phyloP scores from a whole-genome alignment of 1,140 invertebrate species.

The Dolichoris vasculosae region DNA sequence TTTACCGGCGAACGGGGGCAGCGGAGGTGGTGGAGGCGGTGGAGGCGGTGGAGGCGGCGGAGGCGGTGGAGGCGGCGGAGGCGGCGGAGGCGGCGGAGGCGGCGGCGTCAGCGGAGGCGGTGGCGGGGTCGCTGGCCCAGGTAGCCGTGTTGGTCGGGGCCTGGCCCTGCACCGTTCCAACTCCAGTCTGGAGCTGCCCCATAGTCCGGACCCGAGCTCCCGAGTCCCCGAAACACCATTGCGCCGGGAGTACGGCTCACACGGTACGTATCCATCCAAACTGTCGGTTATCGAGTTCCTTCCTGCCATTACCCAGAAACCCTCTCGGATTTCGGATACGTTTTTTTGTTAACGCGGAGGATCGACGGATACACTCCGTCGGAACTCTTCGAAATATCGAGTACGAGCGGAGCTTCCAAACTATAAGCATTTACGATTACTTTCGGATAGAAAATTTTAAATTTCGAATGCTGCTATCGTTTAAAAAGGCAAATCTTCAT shows the following conservation, averaged over 20 bases:
- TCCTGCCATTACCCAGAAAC: too few species aligned
- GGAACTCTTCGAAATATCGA: too few species aligned
- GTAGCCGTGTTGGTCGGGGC: slow-evolving; percentile 67
- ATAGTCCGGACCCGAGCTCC: slow-evolving; percentile 71
- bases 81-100: slow-evolving; percentile 63
- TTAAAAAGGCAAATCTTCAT: not conserved
- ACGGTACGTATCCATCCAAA: slow-evolving; percentile 62
- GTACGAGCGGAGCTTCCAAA: too few species aligned
- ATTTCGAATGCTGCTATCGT: not conserved
- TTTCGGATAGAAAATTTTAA: not conserved
- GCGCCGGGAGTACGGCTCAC: slow-evolving; percentile 73
- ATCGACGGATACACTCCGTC: not conserved
- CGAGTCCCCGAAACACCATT: slow-evolving; percentile 70
- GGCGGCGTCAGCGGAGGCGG: slow-evolving; percentile 60
- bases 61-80: slow-evolving; percentile 62
- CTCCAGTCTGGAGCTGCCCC: slow-evolving; percentile 81
- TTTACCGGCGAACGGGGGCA: slow-evolving; percentile 68
- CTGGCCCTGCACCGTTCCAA: slow-evolving; percentile 79
- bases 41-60: slow-evolving; percentile 62
- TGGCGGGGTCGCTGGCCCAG: slow-evolving; percentile 64
- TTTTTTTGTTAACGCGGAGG: not conserved
- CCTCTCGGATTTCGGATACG: too few species aligned
- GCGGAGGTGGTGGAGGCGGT: slow-evolving; percentile 59
- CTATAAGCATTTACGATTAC: too few species aligned
- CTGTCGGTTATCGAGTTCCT: too few species aligned